Evolutionary conservation across 2,113 vertebrate genomes (phyloP), one percentile per base, ranked within the genome.

Genomic region (Philantomba maxwellii): DNA sequence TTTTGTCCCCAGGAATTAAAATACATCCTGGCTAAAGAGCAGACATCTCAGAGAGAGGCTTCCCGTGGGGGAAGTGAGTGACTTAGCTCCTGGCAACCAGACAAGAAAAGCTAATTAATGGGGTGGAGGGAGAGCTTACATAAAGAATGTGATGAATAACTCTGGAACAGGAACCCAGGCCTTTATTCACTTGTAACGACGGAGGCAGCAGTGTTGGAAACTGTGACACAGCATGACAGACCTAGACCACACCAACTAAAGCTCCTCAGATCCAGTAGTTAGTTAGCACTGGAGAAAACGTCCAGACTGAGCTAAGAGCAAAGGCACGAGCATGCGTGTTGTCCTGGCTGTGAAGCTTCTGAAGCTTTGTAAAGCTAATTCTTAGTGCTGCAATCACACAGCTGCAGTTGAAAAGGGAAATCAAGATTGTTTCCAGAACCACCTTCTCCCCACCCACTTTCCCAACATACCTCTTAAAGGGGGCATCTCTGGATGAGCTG

Each of bases 401-500:
- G 49, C 8, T 30, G 85, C 60, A 89, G 33, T n/a, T 28, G 15
- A 77, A 94, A 89, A 88, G 17, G 17, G 49, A 16, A 95, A 49
- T 62, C 57, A n/a, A 87, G 23, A 36, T 7, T 64, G 43, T 82
- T 85, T 47, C 66, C 26, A 7, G 26, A 36, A 45, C 89, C 26
- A 87, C 26, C 23, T 21, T 19, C 51, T 11, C 30, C 21, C 49
- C 53, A 51, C 58, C 14, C 83, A 64, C 33, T 70, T 70, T 33
- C 57, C 66, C 49, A 66, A 66, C 92, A 0, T 94, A 99, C 99
- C 99, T 97, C 33, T 97, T 98, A 30, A 11, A 94, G 47, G 95
- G 80, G 26, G 96, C 91, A 83, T 99, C 98, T 98, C 98, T 99
- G 93, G 96, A 89, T 0, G 98, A 98, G 47, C 58, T 87, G 51